Evolutionary conservation across 23 tunicate species (phyloP).

Genomic region (Pegea sp.): DNA sequence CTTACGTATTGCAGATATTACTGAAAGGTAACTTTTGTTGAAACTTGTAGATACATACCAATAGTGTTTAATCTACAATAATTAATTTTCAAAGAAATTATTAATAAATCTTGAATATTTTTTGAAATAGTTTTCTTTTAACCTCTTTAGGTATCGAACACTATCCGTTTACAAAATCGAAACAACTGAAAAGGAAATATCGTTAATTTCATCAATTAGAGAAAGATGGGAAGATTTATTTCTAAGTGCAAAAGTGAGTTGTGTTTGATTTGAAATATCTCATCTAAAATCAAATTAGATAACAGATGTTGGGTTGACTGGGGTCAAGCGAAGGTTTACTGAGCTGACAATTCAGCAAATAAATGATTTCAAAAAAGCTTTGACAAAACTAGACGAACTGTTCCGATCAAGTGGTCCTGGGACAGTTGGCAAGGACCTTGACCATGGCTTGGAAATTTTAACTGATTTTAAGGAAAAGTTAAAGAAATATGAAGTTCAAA

Average conservation of each 20-base stretch:
- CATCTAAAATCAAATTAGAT: constrained; percentile 16
- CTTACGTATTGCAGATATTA: constrained; percentile 57
- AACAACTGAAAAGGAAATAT: constrained; percentile 36
- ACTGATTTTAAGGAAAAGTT: constrained; percentile 53
- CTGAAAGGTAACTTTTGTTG: constrained; percentile 34
- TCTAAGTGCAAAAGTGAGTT: constrained; percentile 46
- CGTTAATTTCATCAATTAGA: constrained; percentile 43
- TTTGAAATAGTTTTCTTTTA: neutral
- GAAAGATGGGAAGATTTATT: constrained; percentile 88
- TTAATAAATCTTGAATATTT: no score
- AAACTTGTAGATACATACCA: no score
- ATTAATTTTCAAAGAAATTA: no score
- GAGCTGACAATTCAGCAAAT: constrained; percentile 76
- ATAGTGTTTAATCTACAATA: no score
- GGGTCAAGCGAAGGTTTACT: constrained; percentile 73
- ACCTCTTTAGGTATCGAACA: constrained; percentile 44
- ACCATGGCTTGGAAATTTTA: constrained; percentile 60
- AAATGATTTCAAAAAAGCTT: constrained; percentile 30
- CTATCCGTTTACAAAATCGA: constrained; percentile 62
- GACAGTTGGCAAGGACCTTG: constrained; percentile 75
- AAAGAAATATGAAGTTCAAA: constrained; percentile 38
- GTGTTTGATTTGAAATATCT: neutral
- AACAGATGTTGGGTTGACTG: constrained; percentile 73
- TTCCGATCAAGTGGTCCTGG: constrained; percentile 56
- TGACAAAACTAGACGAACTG: constrained; percentile 40